Base-by-base conservation (phyloP, 2,797 vertebrate genomes). In the Neosilurus hyrtlii region DNA sequence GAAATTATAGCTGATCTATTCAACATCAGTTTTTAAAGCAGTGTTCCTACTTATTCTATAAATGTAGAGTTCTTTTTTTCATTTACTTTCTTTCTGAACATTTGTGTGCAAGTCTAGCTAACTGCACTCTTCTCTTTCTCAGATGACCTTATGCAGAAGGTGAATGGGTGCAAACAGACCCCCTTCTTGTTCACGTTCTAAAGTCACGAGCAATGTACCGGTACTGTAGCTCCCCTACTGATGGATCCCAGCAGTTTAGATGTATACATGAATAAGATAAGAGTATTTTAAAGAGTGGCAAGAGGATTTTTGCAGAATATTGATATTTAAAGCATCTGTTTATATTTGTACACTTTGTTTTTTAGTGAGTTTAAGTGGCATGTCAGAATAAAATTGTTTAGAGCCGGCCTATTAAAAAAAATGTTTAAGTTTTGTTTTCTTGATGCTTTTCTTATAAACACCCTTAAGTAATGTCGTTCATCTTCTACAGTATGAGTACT, bases 111-210 rank as follows among this genome's bases (percentile, higher is more conserved):
- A 83, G 88, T 93, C 90, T 85, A 90, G 96, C 96, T 98, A 98
- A 97, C 96, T 93, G 95, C 94, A 93, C 95, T 97, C 96, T 98
- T 98, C 96, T 98, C 96, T 98, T 96, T 96, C 96, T 97, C 97
- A 99, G 97, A 99, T 98, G 95, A 95, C 96, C 94, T 93, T 95
- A 94, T 94, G 95, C 96, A 96, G 95, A 96, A 97, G 96, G 96
- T 98, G 96, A 98, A 97, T 98, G 97, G 97, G 97, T 99, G 96
- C 96, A 97, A 98, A 98, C 94, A 93, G 92, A 83, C 91, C 93
- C 96, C 98, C 97, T 96, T 96, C 94, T 76, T 89, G 93, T 97
- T 93, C 95, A 12, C 52, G 9, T 43, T 70, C 16, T 78, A 62
- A 71, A 78, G 94, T 94, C 96, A 89, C 92, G 93, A 95, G 92